These are phyloP conservation scores for Lordiphosa collinella DNA, from an alignment of 1,140 invertebrate species.

Conservation along the genomic window DNA sequence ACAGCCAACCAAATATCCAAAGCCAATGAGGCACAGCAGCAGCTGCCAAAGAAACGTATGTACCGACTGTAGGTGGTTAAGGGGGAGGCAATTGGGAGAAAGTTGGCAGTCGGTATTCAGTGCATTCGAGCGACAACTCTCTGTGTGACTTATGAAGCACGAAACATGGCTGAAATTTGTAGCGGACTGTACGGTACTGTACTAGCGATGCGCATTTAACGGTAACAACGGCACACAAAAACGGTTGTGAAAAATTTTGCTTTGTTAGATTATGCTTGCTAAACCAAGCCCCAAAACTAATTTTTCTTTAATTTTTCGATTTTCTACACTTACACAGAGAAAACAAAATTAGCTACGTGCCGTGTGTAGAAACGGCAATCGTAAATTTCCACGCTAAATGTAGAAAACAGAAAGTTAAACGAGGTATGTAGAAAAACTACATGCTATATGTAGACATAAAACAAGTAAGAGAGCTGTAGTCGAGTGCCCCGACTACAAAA, in stretches of 20 bases:
- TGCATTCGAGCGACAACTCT: conserved; percentile 36
- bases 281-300: no score
- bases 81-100: not conserved
- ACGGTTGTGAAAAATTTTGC: conserved; percentile 8
- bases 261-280: not conserved
- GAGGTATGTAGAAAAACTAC: no score
- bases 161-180: conserved; percentile 37
- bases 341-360: no score
- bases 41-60: conserved; percentile 50
- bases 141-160: conserved; percentile 58
- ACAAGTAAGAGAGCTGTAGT: no score
- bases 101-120: conserved; percentile 15
- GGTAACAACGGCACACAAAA: conserved; percentile 38
- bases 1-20: conserved; percentile 7
- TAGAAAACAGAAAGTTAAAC: no score
- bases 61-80: conserved; percentile 41
- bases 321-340: no score
- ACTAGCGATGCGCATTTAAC: conserved; percentile 48
- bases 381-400: no score
- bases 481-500: no score
- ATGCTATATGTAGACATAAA: no score
- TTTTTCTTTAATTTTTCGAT: no score
- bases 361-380: no score
- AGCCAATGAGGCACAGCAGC: conserved; percentile 61
- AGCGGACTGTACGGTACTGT: conserved; percentile 22